Evolutionary conservation across 2,888 invertebrate species (phyloP).

Genomic region (Galerucella calmariensis): DNA sequence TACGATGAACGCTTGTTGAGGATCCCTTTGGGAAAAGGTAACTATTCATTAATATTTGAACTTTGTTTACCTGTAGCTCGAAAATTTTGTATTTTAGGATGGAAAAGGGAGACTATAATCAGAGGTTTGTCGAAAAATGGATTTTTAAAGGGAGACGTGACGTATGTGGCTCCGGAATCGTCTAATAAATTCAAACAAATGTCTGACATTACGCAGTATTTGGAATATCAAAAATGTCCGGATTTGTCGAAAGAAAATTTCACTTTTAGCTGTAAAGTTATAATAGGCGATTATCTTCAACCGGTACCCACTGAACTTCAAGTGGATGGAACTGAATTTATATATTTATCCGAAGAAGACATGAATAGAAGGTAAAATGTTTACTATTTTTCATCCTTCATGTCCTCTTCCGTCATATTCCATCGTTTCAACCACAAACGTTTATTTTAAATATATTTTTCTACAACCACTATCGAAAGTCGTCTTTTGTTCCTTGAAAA

Average conservation of each 20-base stretch:
- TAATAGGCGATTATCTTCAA: conserved; percentile 92
- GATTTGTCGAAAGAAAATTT: conserved; percentile 88
- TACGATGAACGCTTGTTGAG: conserved; percentile 72
- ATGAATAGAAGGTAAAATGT: conserved; percentile 75
- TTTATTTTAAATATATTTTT: neutral
- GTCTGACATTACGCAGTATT: conserved; percentile 77
- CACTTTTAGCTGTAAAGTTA: conserved; percentile 88
- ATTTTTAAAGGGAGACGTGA: conserved; percentile 92
- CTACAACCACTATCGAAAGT: too few species aligned
- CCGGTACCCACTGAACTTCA: conserved; percentile 73
- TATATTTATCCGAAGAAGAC: conserved; percentile 83
- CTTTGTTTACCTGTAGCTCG: too few species aligned
- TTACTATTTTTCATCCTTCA: neutral
- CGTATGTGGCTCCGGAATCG: conserved; percentile 80
- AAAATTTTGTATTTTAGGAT: conserved; percentile 68
- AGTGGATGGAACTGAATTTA: conserved; percentile 77
- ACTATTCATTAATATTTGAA: conserved; percentile 15
- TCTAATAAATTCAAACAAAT: conserved; percentile 71
- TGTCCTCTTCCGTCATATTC: too few species aligned
- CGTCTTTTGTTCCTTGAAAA: too few species aligned
- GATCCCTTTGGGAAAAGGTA: conserved; percentile 72
- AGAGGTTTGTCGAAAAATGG: conserved; percentile 87
- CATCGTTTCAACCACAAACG: too few species aligned
- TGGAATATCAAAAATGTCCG: conserved; percentile 71
- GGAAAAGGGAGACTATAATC: conserved; percentile 94